phyloP scores from a whole-genome alignment of 2,888 invertebrate species.

The Chloroclystis v-ata region DNA sequence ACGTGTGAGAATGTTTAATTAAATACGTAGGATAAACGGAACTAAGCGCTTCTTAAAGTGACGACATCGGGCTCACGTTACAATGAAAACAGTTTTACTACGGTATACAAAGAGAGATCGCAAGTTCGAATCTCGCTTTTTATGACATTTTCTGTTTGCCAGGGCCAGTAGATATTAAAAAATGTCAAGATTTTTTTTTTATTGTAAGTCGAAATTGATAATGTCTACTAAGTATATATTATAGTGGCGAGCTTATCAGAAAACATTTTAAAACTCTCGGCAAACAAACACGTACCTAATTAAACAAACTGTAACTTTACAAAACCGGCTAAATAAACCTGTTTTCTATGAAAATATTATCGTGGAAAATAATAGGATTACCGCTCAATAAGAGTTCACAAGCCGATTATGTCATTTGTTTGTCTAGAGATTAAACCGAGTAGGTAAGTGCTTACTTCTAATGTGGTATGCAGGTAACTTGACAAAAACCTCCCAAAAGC shows the following conservation, averaged over 20 bases:
- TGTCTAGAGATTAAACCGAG: conserved; percentile 16
- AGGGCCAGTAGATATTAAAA: too few relatives aligned
- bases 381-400: conserved; percentile 46
- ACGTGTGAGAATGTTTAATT: conserved; percentile 76
- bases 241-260: too few relatives aligned
- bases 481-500: too few relatives aligned
- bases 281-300: too few relatives aligned
- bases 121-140: too few relatives aligned
- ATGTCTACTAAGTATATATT: too few relatives aligned
- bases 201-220: too few relatives aligned
- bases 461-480: not conserved
- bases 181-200: too few relatives aligned
- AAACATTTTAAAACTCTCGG: too few relatives aligned
- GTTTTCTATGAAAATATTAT: conserved; percentile 28
- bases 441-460: not conserved
- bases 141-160: too few relatives aligned
- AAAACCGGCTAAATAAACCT: conserved; percentile 24
- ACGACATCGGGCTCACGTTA: conserved; percentile 35
- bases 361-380: conserved; percentile 39
- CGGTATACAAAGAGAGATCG: too few relatives aligned
- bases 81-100: not conserved
- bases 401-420: conserved; percentile 44
- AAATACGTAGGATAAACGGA: conserved; percentile 70
- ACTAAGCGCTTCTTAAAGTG: conserved; percentile 58
- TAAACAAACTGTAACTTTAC: too few relatives aligned